Evolutionary conservation across 1,140 invertebrate species (phyloP).

Genomic region (Thaumatotibia leucotreta): DNA sequence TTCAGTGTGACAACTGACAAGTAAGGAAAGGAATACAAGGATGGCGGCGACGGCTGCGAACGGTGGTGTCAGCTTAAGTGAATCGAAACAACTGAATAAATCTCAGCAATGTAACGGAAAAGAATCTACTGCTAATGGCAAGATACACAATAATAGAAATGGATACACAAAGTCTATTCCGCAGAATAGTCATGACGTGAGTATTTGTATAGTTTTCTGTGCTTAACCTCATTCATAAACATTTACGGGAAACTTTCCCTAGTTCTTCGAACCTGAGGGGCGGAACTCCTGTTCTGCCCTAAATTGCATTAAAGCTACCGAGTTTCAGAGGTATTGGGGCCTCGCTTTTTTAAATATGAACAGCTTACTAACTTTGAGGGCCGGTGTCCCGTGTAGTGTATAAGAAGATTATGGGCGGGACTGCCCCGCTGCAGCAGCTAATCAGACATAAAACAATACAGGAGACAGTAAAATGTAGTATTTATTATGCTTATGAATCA

Average conservation of each 20-base stretch:
- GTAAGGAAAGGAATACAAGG: too few relatives aligned
- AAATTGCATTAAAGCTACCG: too few relatives aligned
- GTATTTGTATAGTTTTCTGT: conserved; percentile 30
- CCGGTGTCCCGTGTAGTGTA: not conserved
- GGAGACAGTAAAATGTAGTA: too few relatives aligned
- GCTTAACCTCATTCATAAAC: conserved; percentile 25
- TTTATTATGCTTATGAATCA: too few relatives aligned
- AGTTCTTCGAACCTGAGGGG: not conserved
- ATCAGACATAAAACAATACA: not conserved
- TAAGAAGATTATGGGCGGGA: too few relatives aligned
- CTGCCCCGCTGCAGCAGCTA: not conserved
- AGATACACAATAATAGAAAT: conserved; percentile 40
- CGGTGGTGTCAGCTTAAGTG: conserved; percentile 28
- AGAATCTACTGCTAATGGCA: conserved; percentile 40
- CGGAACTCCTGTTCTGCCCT: too few relatives aligned
- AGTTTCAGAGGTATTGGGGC: too few relatives aligned
- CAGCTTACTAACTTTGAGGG: not conserved
- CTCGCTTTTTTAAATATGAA: too few relatives aligned
- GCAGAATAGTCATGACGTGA: conserved; percentile 43
- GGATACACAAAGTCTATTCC: conserved; percentile 33
- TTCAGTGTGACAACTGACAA: too few relatives aligned
- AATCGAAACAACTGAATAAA: conserved; percentile 21
- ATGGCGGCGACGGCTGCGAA: conserved; percentile 41
- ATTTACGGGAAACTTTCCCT: conserved; percentile 13
- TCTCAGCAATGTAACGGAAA: conserved; percentile 32